Base-by-base conservation (phyloP, 2,888 invertebrate genomes). In the Drosophila leonis region DNA sequence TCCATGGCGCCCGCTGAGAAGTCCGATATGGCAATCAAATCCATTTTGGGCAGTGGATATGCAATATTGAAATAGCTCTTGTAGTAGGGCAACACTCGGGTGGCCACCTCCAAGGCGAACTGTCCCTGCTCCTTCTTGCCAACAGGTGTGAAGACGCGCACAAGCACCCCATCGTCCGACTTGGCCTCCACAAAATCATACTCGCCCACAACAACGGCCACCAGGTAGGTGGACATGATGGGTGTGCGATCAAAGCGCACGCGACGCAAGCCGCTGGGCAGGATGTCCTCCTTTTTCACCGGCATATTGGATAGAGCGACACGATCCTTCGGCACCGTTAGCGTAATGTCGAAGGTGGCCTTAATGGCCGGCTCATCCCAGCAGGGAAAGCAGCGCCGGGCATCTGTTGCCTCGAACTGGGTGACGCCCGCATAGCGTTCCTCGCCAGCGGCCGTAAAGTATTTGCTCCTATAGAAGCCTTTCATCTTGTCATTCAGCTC, bases 311-410 rank as follows among this genome's bases (percentile, higher is more conserved):
- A 98, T 60, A 99, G 94, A 35, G 98, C 98, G 8, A 97, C 96
- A 76, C 96, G 94, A 90, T 96, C 95, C 67, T 95, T 94, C 31
- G 98, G 97, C 61, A 98, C 97, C 69, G 96, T 94, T 18, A 99
- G 93, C 0, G 96, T 95, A 74, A 99, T 96, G 92, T 98, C 97
- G 93, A 99, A 99, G 2, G 97, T 98, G 1, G 99, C 97, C 93
- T 99, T 99, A 72, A 97, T 95, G 13, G 98, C 97, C 10, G 99
- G 99, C 93, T 99, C 99, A 93, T 99, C 99, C 98, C 98, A 99
- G 93, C 98, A 99, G 4, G 99, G 99, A 91, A 99, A 99, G 91
- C 98, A 98, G 82, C 97, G 94, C 64, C 99, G 95, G 8, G 99
- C 99, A 94, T 97, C 97, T 4, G 97, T 97, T 0, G 97, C 95